Conservation (phyloP, 2,888 invertebrate species). For the Melieria picta region DNA sequence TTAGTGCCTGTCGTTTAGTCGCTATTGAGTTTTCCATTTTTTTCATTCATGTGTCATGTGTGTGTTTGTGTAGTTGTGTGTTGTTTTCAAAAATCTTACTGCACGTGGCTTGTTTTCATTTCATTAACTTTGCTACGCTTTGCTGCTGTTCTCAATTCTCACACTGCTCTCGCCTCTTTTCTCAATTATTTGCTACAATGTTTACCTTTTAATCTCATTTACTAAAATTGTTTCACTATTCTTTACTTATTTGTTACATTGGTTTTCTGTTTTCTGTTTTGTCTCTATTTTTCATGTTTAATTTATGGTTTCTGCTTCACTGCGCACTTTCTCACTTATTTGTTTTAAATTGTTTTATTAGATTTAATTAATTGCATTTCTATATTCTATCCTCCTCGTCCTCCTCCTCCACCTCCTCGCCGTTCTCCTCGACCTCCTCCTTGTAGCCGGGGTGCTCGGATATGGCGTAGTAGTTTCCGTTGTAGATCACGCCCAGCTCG, state of each 20-base stretch:
- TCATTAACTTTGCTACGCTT: slow-evolving; percentile 1
- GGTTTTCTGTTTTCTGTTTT: slow-evolving; percentile 17
- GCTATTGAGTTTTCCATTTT: background rate
- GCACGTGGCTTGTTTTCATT: slow-evolving; percentile 1
- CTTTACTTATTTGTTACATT: slow-evolving; percentile 8
- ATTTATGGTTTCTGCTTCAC: slow-evolving; percentile 19
- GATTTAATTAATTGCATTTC: slow-evolving; percentile 47
- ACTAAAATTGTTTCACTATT: slow-evolving; percentile 30
- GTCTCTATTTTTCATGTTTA: slow-evolving; percentile 39
- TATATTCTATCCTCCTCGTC: slow-evolving; percentile 69
- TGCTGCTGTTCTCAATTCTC: slow-evolving; percentile 17
- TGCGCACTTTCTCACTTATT: background rate
- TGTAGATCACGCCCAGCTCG: slow-evolving; percentile 93
- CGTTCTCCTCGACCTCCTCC: slow-evolving; percentile 87
- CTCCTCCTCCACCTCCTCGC: slow-evolving; percentile 85
- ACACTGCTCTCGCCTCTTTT: background rate
- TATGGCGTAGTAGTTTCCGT: slow-evolving; percentile 94
- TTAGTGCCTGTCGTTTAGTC: background rate
- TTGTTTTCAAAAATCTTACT: background rate
- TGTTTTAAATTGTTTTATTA: background rate
- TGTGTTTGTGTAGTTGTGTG: background rate
- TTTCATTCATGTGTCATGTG: slow-evolving; percentile 4
- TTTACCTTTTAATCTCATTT: slow-evolving; percentile 22
- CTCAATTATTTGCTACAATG: slow-evolving; percentile 25
- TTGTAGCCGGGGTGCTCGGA: slow-evolving; percentile 94